Base-by-base conservation (phyloP, 2,888 invertebrate species). In the Unio delphinus region DNA sequence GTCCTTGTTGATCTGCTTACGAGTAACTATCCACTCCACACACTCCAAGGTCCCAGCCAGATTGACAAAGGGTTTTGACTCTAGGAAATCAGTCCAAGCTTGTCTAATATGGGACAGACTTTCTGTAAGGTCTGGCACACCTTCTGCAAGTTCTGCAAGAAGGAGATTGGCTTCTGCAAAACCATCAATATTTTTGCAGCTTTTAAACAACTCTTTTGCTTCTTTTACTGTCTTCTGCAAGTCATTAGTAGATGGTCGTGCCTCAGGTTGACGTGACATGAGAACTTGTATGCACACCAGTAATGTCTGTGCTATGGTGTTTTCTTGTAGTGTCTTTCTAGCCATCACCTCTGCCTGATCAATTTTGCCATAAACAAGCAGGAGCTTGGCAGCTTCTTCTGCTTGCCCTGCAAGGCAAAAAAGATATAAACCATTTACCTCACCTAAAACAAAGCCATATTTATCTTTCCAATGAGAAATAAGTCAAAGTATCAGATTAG, bases 31-130 rank as follows among this genome's bases (percentile, higher is more conserved):
- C 76, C 76, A 73, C 59, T 80, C 67, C 61, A 75, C 72, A 65
- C 80, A 81, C 55, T 83, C 83, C 23, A 84, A 61, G 34, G 76
- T 70, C 1, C 81, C 83, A 23, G 77, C 78, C 30, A 72, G 76
- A 69, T 81, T 81, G 58, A 69, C 58, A 26, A 68, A 67, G 59
- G 80, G 82, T 59, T 74, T 74, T 0, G 74, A 69, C 4, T 71
- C 69, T 1, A 58, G 18, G 62, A 82, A 84, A 28, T 69, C 71
- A n/a, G 70, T 73, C 69, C 73, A 82, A 18, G 81, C 80, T 26
- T 68, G 30, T 28, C 72, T 70, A 17, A 80, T 67, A 45, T 45
- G 15, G 0, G 45, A 15, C 15, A 45, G 3, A 15, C 45, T 45
- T 45, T 15, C 45, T 45, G 45, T 15, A 45, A 45, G 45, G 18